Evolutionary conservation across 2,113 vertebrate species (phyloP).

Genomic region (Chaetura pelagica): DNA sequence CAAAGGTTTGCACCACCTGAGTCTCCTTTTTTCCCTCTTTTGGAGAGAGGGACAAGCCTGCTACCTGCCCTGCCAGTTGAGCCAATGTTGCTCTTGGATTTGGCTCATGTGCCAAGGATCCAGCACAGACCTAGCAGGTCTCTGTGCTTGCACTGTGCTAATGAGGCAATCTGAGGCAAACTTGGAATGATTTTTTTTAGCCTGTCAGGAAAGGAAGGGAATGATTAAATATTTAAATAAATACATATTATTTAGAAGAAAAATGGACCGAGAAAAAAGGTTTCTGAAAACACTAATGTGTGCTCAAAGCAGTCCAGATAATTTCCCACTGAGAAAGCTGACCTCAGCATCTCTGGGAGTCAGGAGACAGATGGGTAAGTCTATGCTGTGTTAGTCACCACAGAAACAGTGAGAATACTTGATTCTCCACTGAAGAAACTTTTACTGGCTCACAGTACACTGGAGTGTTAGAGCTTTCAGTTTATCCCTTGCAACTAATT

Average conservation of each 20-base stretch:
- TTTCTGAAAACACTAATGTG: slow-evolving; percentile 44
- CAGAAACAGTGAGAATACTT: slow-evolving; percentile 36
- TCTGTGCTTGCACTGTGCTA: background rate
- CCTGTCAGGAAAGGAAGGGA: slow-evolving; percentile 16
- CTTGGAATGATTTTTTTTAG: background rate
- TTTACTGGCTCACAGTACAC: background rate
- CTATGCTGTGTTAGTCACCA: slow-evolving; percentile 64
- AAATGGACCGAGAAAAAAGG: slow-evolving; percentile 41
- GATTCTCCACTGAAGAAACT: slow-evolving; percentile 37
- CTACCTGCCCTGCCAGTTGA: background rate
- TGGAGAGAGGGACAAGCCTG: background rate
- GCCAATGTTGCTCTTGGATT: slow-evolving; percentile 16
- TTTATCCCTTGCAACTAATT: slow-evolving; percentile 34
- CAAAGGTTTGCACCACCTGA: background rate
- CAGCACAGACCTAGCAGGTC: background rate
- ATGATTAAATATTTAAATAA: slow-evolving; percentile 55
- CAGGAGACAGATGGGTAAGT: slow-evolving; percentile 66
- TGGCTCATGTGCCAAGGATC: background rate
- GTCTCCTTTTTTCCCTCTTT: background rate
- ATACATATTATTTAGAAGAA: slow-evolving; percentile 25
- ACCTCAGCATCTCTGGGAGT: slow-evolving; percentile 59
- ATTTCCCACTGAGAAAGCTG: slow-evolving; percentile 68
- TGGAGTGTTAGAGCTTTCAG: background rate
- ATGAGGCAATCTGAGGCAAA: background rate
- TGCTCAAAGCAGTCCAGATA: slow-evolving; percentile 45